Evolutionary conservation across 2,797 vertebrate species (phyloP).

Genomic region (Lateolabrax maculatus): DNA sequence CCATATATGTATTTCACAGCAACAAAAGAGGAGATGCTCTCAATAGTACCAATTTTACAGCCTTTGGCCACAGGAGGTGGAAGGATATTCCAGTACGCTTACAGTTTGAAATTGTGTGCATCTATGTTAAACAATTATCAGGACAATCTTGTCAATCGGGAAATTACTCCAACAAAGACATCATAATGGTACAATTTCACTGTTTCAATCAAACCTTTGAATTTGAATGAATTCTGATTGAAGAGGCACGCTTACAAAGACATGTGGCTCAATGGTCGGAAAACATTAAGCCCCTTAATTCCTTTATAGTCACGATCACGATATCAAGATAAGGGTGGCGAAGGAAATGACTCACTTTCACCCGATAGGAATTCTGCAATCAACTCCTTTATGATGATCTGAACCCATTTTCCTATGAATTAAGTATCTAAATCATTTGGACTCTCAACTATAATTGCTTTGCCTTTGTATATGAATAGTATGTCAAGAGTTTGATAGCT

Average conservation of each 20-base stretch:
- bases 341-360: constrained; percentile 72
- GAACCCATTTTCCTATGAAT: constrained; percentile 72
- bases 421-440: constrained; percentile 78
- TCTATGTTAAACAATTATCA: constrained; percentile 78
- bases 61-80: constrained; percentile 61
- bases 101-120: constrained; percentile 45
- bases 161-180: constrained; percentile 81
- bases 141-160: constrained; percentile 70
- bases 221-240: constrained; percentile 82
- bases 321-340: constrained; percentile 62
- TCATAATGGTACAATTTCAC: constrained; percentile 77
- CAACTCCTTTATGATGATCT: constrained; percentile 76
- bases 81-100: constrained; percentile 61
- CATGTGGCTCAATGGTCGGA: constrained; percentile 73
- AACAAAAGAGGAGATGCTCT: constrained; percentile 65
- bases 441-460: constrained; percentile 78
- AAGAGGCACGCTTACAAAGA: constrained; percentile 76
- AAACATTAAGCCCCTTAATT: constrained; percentile 77
- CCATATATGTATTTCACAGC: constrained; percentile 76
- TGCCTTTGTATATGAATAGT: constrained; percentile 80
- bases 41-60: constrained; percentile 51
- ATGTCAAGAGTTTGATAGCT: constrained; percentile 77
- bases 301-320: constrained; percentile 72
- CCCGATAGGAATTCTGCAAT: constrained; percentile 75
- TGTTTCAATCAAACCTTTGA: constrained; percentile 77